Evolutionary conservation across 2,797 vertebrate species (phyloP), one percentile per base, ranked within the genome.

Genomic region (Pipistrellus nathusii): DNA sequence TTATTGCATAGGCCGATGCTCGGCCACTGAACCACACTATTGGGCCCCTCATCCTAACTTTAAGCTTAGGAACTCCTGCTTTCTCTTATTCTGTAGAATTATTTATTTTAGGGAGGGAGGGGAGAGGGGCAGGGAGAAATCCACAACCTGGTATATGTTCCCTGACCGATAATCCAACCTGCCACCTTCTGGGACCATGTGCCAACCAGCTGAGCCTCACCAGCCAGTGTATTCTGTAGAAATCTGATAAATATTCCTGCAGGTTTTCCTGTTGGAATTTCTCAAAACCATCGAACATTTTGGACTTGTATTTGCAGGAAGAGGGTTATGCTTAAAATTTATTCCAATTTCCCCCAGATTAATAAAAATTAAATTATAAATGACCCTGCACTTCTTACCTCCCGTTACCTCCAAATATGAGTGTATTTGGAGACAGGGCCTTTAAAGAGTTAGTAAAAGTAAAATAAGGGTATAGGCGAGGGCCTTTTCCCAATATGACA

Each of bases 381-480:
- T 81, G 20, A 68, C 27, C n/a, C 20, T 72, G 9, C 41, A 30
- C 21, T 73, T 21, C 44, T 77, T 81, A 38, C 3, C 8, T 30
- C 20, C 15, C 21, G 68, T 23, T 32, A 48, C 12, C 11, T 41
- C 57, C 57, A 57, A 38, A 66, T 66, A 8, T 46, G 20, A 81
- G 75, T 57, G 10, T 38, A 66, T 75, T 86, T 81, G 48, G 48
- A 72, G 35, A 35, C 18, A 71, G 25, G 72, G 8, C 66, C 41
- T 89, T 85, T 44, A 64, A 84, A 71, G 86, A 89, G 51, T 10
- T 76, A 41, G 77, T 53, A 41, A 93, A 88, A 44, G 41, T 77
- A 68, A 76, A 44, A 84, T 62, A 32, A 59, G 20, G 41, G 38
- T 44, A 20, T 59, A 18, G 59, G 53, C 11, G n/a, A 59, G 14